These are phyloP conservation scores for Phalacrocorax aristotelis DNA, from an alignment of 2,113 vertebrate genomes.

Conservation along the genomic window DNA sequence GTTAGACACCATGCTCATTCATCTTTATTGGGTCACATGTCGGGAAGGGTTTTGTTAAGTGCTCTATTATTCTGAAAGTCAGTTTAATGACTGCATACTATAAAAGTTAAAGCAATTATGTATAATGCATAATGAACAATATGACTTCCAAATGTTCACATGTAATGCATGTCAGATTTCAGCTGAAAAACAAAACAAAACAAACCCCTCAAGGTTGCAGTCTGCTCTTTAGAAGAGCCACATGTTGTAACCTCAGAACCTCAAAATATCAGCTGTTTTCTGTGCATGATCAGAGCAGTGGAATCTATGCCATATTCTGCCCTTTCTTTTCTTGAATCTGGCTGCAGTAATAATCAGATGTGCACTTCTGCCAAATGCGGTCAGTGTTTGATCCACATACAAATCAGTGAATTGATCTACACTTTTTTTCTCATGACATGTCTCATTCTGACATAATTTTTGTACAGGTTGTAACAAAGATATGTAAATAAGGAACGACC, in stretches of 20 bases:
- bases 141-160: conserved; percentile 57
- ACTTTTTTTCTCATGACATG: neutral
- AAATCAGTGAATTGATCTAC: neutral
- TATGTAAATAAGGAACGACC: neutral
- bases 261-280: conserved; percentile 44
- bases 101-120: conserved; percentile 38
- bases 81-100: conserved; percentile 6
- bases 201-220: conserved; percentile 17
- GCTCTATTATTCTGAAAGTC: conserved; percentile 4
- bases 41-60: neutral
- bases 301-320: neutral
- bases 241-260: conserved; percentile 26
- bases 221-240: conserved; percentile 44
- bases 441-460: neutral
- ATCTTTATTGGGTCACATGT: neutral
- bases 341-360: neutral
- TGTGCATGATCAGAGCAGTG: neutral
- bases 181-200: neutral
- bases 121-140: neutral
- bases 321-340: conserved; percentile 2
- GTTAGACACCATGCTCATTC: neutral
- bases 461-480: neutral
- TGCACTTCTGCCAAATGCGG: neutral
- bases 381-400: neutral
- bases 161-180: conserved; percentile 46